phyloP scores from a whole-genome alignment of 2,888 invertebrate genomes.

The Biston stratarius region DNA sequence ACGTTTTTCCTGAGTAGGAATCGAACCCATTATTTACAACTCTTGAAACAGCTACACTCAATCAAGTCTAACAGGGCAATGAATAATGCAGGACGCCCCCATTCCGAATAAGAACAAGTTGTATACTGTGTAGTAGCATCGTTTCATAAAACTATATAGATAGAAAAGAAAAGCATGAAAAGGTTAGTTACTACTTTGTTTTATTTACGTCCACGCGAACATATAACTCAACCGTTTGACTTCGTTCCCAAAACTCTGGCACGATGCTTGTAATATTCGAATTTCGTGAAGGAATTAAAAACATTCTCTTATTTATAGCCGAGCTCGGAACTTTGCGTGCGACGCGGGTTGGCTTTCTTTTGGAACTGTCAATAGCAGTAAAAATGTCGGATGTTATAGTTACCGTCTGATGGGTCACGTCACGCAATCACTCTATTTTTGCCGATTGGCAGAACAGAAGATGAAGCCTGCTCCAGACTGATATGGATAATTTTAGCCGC shows the following conservation, averaged over 20 bases:
- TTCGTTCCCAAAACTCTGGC: background rate
- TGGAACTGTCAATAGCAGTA: slow-evolving; percentile 1
- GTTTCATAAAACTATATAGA: background rate
- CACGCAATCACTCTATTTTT: slow-evolving; percentile 5
- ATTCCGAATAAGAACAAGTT: too few relatives aligned
- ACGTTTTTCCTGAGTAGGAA: too few relatives aligned
- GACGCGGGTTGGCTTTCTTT: background rate
- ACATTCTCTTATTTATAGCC: slow-evolving; percentile 20
- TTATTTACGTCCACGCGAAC: background rate
- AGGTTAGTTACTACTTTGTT: background rate
- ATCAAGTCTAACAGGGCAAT: too few relatives aligned
- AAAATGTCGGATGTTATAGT: slow-evolving; percentile 11
- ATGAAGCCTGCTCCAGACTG: too few relatives aligned
- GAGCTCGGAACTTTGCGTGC: slow-evolving; percentile 24
- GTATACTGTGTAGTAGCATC: too few relatives aligned
- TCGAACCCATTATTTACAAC: too few relatives aligned
- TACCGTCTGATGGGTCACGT: background rate
- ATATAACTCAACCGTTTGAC: slow-evolving; percentile 5
- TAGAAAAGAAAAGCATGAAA: background rate
- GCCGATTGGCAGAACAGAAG: background rate
- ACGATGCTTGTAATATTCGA: slow-evolving; percentile 9
- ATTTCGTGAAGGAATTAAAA: slow-evolving; percentile 24
- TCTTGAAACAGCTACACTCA: too few relatives aligned
- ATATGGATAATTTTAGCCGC: too few relatives aligned
- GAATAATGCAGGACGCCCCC: too few relatives aligned